phyloP scores from a whole-genome alignment of 2,113 vertebrate genomes.

The Cottus gobio region DNA sequence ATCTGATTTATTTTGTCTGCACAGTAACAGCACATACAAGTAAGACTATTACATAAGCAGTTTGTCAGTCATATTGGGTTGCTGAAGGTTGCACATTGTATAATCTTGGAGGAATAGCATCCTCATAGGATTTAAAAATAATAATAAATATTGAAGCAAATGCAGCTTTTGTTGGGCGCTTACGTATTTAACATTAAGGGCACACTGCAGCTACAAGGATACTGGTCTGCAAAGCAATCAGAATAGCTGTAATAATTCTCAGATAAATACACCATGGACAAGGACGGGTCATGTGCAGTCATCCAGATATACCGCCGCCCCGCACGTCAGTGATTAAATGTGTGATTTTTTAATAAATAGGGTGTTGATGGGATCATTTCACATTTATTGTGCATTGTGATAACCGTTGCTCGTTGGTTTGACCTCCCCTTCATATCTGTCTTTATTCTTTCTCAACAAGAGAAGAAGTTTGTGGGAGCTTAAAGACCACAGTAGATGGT shows the following conservation, averaged over 20 bases:
- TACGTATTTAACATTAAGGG: not conserved
- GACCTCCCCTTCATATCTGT: not conserved
- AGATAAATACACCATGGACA: not conserved
- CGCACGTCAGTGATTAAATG: not conserved
- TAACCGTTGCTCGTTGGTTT: not conserved
- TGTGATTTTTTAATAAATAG: not conserved
- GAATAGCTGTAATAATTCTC: not conserved
- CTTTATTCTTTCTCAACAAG: not conserved
- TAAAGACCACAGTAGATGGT: not conserved
- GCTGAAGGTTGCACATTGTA: not conserved
- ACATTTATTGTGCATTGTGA: not conserved
- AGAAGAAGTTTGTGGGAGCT: not conserved
- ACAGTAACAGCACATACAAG: not conserved
- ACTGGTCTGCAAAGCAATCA: not conserved
- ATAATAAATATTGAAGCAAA: not conserved
- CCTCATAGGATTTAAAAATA: not conserved
- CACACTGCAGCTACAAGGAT: not conserved
- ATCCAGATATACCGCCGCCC: not conserved
- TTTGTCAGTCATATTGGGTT: not conserved
- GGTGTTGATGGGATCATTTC: not conserved
- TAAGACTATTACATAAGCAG: not conserved
- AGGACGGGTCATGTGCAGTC: not conserved
- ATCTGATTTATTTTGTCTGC: not conserved
- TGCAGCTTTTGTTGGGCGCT: not conserved
- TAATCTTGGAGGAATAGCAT: not conserved